Conservation (phyloP, 2,113 vertebrate genomes). For the Toxotes jaculatrix region DNA sequence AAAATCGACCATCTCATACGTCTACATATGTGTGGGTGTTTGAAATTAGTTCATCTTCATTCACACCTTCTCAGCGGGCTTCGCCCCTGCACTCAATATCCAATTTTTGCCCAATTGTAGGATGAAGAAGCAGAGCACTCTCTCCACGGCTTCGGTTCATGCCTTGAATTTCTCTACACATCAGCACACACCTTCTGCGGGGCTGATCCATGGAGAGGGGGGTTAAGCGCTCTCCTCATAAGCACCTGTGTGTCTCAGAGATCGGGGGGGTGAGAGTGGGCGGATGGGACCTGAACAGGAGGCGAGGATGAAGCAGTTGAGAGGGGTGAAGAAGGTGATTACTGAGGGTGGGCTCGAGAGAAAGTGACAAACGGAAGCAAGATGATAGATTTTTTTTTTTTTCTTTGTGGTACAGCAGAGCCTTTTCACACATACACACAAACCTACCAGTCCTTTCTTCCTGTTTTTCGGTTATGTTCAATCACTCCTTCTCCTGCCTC, state of each 20-base stretch:
- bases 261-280: conserved; percentile 52
- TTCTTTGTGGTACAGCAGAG: conserved; percentile 8
- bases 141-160: conserved; percentile 5
- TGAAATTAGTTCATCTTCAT: conserved; percentile 60
- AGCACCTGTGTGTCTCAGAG: conserved; percentile 58
- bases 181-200: conserved; percentile 21
- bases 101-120: conserved; percentile 49
- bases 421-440: conserved; percentile 15
- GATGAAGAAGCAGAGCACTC: conserved; percentile 15
- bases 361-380: conserved; percentile 44
- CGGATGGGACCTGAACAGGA: conserved; percentile 44
- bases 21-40: conserved; percentile 29
- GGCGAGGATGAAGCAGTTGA: conserved; percentile 52
- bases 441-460: conserved; percentile 37
- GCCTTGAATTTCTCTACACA: conserved; percentile 35
- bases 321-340: conserved; percentile 67
- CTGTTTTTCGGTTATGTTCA: conserved; percentile 59
- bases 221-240: conserved; percentile 63
- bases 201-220: conserved; percentile 39
- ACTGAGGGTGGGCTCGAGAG: conserved; percentile 49
- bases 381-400: conserved; percentile 40
- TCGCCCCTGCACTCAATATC: conserved; percentile 47
- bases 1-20: conserved; percentile 32
- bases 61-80: conserved; percentile 26
- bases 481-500: conserved; percentile 35